Base-by-base conservation (phyloP, 2,797 vertebrate genomes). In the Poeciliopsis paucimaculata region DNA sequence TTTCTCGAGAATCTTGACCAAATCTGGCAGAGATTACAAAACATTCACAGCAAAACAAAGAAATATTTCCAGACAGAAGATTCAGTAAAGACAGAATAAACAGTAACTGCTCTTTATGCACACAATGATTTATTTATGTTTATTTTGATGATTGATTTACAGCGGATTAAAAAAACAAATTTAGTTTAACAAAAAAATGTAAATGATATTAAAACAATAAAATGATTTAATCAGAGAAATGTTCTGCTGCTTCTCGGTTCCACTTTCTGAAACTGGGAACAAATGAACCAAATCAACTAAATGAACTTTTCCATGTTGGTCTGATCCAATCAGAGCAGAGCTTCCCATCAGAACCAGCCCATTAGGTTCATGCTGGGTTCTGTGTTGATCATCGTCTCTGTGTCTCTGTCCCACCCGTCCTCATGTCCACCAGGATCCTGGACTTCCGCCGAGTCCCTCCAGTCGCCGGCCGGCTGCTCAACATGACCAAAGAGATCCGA, bases 401-500 rank as follows among this genome's bases (percentile, higher is more conserved):
- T 55, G 53, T 55, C 53, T n/a, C 53, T 3, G 23, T 55, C 26
- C 47, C 6, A 20, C 6, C 26, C 2, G 26, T 55, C 53, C 10
- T 7, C 51, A 28, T 82, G 0, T 80, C 45, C 82, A 71, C 78
- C 0, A 99, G 98, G 92, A 97, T 99, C 92, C 95, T 99, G 91
- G 98, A 98, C 93, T 99, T 99, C 77, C 97, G 97, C 0, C 96
- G 98, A 0, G 98, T 99, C 10, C 98, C 98, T 0, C 98, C 98
- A 0, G 98, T 99, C 18, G 97, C 97, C 0, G 98, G 98, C 0
- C 95, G 98, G 82, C 91, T 98, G 85, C 95, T 99, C 80, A 99
- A 99, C 94, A 99, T 99, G 98, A 99, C 98, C 0, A 97, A 96
- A 82, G 98, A 99, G 91, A 99, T 99, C 75, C 92, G 97, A 79